A percentile compares a stretch with the other conserved stretches of the same genome.
Evolutionary conservation across 2,797 vertebrate species (phyloP).

Genomic region (Crenichthys baileyi): DNA sequence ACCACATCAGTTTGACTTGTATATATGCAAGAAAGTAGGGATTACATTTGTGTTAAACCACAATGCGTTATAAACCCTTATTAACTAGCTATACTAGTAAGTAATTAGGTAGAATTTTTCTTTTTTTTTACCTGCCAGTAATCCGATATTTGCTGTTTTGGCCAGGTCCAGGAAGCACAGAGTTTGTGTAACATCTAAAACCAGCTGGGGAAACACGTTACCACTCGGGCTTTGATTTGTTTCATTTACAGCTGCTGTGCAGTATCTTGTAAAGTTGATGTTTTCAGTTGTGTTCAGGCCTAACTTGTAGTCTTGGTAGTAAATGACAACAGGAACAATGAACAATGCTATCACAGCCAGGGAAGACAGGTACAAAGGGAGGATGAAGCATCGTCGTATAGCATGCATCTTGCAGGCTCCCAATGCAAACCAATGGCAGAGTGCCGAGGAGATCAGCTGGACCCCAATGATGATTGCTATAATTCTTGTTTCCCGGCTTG

Average conservation of each 20-base stretch:
- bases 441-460: slow-evolving; percentile 73
- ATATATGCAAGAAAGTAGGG: too few relatives aligned
- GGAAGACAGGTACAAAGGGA: slow-evolving; percentile 74
- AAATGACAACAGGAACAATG: slow-evolving; percentile 47
- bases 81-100: background rate
- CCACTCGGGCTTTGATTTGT: background rate
- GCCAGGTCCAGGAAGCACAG: slow-evolving; percentile 60
- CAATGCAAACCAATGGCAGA: slow-evolving; percentile 78
- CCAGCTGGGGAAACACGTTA: slow-evolving; percentile 40
- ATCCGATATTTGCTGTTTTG: slow-evolving; percentile 23
- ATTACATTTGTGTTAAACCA: too few relatives aligned
- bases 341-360: slow-evolving; percentile 60
- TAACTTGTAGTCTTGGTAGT: slow-evolving; percentile 32
- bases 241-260: slow-evolving; percentile 17
- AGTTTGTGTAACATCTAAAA: slow-evolving; percentile 60
- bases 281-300: slow-evolving; percentile 14
- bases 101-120: fast-evolving
- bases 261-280: slow-evolving; percentile 56
- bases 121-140: slow-evolving; percentile 48
- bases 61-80: too few relatives aligned
- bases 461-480: slow-evolving; percentile 60
- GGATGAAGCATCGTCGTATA: slow-evolving; percentile 70
- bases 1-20: too few relatives aligned
- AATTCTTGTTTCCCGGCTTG: slow-evolving; percentile 21
- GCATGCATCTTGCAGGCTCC: slow-evolving; percentile 81